Evolutionary conservation across 2,888 invertebrate genomes (phyloP), one percentile per base, ranked within the genome.

Genomic region (Troides aeacus): DNA sequence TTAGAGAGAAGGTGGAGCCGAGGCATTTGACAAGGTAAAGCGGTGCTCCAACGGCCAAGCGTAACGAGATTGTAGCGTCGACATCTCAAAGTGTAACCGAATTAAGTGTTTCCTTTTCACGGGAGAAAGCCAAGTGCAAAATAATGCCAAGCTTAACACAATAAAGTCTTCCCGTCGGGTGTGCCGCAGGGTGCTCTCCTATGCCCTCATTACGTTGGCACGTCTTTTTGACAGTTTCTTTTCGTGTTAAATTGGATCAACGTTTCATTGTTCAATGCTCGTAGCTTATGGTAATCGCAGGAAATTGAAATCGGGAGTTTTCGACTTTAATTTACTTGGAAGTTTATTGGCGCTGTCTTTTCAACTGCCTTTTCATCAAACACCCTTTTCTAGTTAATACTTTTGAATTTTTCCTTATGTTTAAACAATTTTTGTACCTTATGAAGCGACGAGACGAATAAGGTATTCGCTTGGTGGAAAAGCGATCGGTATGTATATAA

Each of bases 51-150:
- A 82, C 82, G 83, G 81, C 84, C 86, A 79, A 79, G 84, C 84
- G 84, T 92, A 92, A 92, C 90, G 90, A 89, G 87, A 90, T 91
- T 90, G 88, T 87, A 87, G 85, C 84, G 87, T 83, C 89, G 90
- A 87, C 90, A 88, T 92, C 92, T 92, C 92, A 89, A 92, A 92
- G 90, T 88, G 88, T 90, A 92, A 92, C 89, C 81, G 84, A 92
- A 92, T 92, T 92, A 92, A 89, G 87, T 86, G 87, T 87, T 57
- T 89, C 89, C 90, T 89, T 88, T 90, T 88, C 88, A 88, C 87
- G 81, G 79, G 81, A 81, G 81, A 84, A 83, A 83, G 80, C 82
- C 84, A 85, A 86, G 85, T 86, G 87, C 88, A 86, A 90, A 89
- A 90, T 90, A 90, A 91, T 90, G 87, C 87, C 87, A 90, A 89